Evolutionary conservation across 1,140 invertebrate genomes (phyloP).

Genomic region (Pachyrhynchus sulphureomaculatus): DNA sequence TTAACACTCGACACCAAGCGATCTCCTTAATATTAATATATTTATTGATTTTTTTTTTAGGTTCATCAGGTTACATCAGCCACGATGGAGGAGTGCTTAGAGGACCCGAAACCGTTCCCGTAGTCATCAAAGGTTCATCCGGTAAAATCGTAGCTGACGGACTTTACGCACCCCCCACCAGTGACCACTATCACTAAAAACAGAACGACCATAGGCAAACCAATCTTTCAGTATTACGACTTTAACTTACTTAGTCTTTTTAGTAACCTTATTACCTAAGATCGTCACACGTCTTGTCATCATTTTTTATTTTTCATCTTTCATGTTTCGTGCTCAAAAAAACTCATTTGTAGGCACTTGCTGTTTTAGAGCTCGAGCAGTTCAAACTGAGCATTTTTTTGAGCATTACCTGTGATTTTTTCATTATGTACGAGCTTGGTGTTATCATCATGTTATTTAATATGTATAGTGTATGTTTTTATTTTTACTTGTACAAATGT

Average conservation of each 20-base stretch:
- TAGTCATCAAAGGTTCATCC: conserved; percentile 39
- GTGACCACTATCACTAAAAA: conserved; percentile 15
- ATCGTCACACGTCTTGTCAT: conserved; percentile 20
- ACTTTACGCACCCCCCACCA: conserved; percentile 34
- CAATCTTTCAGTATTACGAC: conserved; percentile 33
- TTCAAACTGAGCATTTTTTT: conserved; percentile 16
- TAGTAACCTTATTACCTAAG: conserved; percentile 32
- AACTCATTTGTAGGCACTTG: conserved; percentile 20
- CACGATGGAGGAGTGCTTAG: conserved; percentile 37
- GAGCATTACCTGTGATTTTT: conserved; percentile 32
- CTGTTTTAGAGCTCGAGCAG: conserved; percentile 22
- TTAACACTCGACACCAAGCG: too few relatives aligned
- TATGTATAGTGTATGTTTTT: conserved; percentile 31
- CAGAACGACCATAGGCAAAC: conserved; percentile 35
- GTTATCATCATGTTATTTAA: conserved; percentile 35
- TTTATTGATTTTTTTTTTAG: conserved; percentile 10
- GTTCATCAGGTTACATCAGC: conserved; percentile 25
- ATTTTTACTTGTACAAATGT: conserved; percentile 33
- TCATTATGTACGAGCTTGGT: conserved; percentile 34
- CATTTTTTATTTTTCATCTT: conserved; percentile 21
- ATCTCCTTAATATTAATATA: too few relatives aligned
- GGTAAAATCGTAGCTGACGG: conserved; percentile 41
- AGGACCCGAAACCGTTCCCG: conserved; percentile 39
- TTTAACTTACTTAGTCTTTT: conserved; percentile 20
- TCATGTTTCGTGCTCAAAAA: conserved; percentile 19